Base-by-base conservation (phyloP, 2,888 invertebrate species). In the Ormia ochracea region DNA sequence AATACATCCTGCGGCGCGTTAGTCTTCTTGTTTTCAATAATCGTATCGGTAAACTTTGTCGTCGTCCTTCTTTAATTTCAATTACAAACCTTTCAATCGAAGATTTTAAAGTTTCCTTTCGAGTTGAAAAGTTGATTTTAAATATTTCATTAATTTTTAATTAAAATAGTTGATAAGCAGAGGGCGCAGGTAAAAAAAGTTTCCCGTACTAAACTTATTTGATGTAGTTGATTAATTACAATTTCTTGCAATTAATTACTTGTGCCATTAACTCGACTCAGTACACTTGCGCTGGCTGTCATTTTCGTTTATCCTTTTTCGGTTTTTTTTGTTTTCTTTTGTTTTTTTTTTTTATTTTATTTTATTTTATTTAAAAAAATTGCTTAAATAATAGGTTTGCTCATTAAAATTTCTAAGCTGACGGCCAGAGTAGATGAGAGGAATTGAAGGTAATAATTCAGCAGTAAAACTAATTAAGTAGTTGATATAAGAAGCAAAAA, bases 221-320 rank as follows among this genome's bases (percentile, higher is more conserved):
- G 56, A 70, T 45, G n/a, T 38, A 61, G 19, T 68, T 75, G 68
- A 75, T 68, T 68, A 68, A 75, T 75, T 63, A 48, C 45, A 48
- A 19, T 48, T 63, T 26, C 48, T 52, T 36, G 28, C 45, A 54
- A 69, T 69, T 76, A 76, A 76, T 76, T 76, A 61, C 21, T 21
- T 58, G 43, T 36, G 19, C 63, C 43, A 43, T 43, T 52, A 43
- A 54, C 43, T n/a, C 43, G 14, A 7, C n/a, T n/a, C n/a, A n/a
- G n/a, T n/a, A n/a, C 36, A 28, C 14, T 50, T 33, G 9, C 21
- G 6, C 19, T 17, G 50, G 1, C 36, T n/a, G n/a, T n/a, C n/a
- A n/a, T n/a, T n/a, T n/a, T n/a, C n/a, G n/a, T n/a, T n/a, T n/a
- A n/a, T n/a, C n/a, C n/a, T n/a, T n/a, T n/a, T n/a, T n/a, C n/a